Percentiles rank a stretch among this genome's conserved stretches.
phyloP scores from a whole-genome alignment of 2,888 invertebrate species.

The Drosophila paranaensis region DNA sequence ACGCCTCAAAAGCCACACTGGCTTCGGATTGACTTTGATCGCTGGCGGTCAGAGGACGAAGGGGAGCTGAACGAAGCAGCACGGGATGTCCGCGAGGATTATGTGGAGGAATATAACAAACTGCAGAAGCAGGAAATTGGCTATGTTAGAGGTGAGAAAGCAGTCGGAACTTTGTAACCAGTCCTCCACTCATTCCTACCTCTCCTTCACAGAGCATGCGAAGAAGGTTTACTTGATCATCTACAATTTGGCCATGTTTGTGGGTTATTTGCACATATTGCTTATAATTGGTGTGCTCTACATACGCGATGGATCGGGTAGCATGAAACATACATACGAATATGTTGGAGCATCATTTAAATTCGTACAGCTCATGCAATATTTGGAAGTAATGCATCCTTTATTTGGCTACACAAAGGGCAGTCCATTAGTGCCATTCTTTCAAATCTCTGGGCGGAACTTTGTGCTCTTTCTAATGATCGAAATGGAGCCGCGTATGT shows the following conservation, averaged over 20 bases:
- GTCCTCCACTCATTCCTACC: no score
- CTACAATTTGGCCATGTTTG: constrained; percentile 95
- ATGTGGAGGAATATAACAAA: constrained; percentile 90
- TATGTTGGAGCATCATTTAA: constrained; percentile 91
- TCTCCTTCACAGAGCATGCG: constrained; percentile 88
- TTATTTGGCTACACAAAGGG: constrained; percentile 95
- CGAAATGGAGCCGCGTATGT: constrained; percentile 93
- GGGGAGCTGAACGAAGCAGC: constrained; percentile 87
- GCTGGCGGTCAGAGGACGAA: constrained; percentile 92
- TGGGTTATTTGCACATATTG: constrained; percentile 92
- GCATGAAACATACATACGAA: constrained; percentile 89
- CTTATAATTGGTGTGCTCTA: constrained; percentile 91
- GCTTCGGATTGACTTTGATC: constrained; percentile 97
- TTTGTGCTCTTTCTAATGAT: constrained; percentile 93
- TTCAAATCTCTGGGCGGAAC: constrained; percentile 92
- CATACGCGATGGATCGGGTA: constrained; percentile 89
- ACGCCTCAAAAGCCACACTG: constrained; percentile 94
- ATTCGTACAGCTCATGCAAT: constrained; percentile 92
- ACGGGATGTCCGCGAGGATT: constrained; percentile 91
- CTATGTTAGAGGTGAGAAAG: constrained; percentile 88
- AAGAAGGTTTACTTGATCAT: constrained; percentile 93
- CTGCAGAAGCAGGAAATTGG: constrained; percentile 92
- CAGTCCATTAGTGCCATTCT: constrained; percentile 88
- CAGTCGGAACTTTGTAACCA: neutral
- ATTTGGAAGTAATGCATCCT: constrained; percentile 95